Evolutionary conservation across 2,797 vertebrate genomes (phyloP).

Genomic region (Epinephelus coioides): DNA sequence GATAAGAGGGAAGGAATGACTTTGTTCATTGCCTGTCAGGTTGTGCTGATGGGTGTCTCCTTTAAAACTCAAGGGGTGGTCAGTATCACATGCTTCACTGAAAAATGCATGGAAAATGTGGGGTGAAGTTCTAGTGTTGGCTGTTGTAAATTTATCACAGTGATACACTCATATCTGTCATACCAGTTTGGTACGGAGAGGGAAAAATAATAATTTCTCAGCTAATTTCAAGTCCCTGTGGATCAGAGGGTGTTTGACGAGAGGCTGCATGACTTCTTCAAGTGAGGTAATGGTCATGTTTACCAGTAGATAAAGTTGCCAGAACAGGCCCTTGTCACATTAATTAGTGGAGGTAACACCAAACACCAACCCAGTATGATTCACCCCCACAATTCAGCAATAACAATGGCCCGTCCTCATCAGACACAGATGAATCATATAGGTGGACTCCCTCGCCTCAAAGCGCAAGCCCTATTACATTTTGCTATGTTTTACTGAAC

Average conservation of each 20-base stretch:
- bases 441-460: conserved; percentile 52
- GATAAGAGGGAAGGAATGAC: conserved; percentile 50
- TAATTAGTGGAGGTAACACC: conserved; percentile 48
- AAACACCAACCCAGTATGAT: conserved; percentile 51
- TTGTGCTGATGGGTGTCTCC: conserved; percentile 62
- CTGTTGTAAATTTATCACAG: conserved; percentile 65
- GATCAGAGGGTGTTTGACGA: conserved; percentile 49
- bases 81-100: conserved; percentile 67
- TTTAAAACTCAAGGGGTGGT: conserved; percentile 61
- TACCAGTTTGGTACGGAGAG: conserved; percentile 19
- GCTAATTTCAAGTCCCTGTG: conserved; percentile 47
- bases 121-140: conserved; percentile 40
- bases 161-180: conserved; percentile 54
- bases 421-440: conserved; percentile 57
- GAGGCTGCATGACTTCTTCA: conserved; percentile 46
- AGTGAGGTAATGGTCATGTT: conserved; percentile 58
- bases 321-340: conserved; percentile 47
- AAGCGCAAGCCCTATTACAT: conserved; percentile 44
- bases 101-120: conserved; percentile 72
- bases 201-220: conserved; percentile 19
- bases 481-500: conserved; percentile 47
- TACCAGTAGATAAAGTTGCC: conserved; percentile 43
- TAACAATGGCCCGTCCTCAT: conserved; percentile 56
- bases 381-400: conserved; percentile 51
- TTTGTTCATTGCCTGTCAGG: conserved; percentile 58